Evolutionary conservation across 2,113 vertebrate species (phyloP).

Genomic region (Pterocles burchelli): DNA sequence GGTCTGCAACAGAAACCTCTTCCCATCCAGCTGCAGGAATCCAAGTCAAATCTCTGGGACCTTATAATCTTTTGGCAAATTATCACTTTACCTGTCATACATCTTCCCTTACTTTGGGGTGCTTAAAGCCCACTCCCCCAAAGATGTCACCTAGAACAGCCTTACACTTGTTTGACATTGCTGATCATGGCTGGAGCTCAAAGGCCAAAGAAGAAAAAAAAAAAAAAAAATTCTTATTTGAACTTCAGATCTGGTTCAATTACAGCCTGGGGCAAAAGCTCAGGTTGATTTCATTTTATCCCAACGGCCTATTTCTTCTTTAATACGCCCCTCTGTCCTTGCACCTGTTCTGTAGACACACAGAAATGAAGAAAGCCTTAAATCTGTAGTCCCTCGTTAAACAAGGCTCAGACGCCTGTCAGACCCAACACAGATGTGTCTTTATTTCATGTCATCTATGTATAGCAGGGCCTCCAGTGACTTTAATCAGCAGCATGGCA

Average conservation of each 20-base stretch:
- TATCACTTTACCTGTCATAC: background rate
- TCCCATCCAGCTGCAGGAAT: background rate
- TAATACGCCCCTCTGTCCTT: background rate
- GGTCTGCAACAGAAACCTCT: background rate
- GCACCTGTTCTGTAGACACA: background rate
- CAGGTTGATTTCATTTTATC: slow-evolving; percentile 27
- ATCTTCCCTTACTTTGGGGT: background rate
- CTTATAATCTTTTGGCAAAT: background rate
- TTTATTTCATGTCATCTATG: background rate
- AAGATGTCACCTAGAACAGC: background rate
- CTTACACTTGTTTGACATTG: background rate
- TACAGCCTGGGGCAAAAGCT: slow-evolving; percentile 6
- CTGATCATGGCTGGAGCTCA: background rate
- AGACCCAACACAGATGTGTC: background rate
- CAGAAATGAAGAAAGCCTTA: background rate
- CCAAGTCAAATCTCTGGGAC: background rate
- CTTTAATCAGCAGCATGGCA: background rate
- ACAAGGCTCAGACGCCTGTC: background rate
- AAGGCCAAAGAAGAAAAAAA: background rate
- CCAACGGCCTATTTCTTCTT: background rate
- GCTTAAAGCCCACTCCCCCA: background rate
- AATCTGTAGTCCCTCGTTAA: slow-evolving; percentile 5
- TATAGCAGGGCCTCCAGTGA: background rate
- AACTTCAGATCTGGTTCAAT: slow-evolving; percentile 15
- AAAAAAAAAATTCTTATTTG: background rate